Evolutionary conservation across 2,888 invertebrate genomes (phyloP), one percentile per base, ranked within the genome.

Genomic region (Conops quadrifasciatus): DNA sequence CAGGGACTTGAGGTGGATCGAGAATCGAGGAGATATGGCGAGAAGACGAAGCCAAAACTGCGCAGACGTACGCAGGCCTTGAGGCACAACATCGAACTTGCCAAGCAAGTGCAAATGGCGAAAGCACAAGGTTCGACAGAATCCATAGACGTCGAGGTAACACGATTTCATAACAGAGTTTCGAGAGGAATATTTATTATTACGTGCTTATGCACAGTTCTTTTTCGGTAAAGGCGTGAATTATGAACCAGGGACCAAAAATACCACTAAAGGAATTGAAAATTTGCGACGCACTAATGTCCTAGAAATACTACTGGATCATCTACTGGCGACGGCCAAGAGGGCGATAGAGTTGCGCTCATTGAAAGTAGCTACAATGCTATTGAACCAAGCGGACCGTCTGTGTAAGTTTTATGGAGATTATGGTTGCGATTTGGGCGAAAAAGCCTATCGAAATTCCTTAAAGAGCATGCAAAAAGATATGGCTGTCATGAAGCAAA

Each of bases 271-370:
- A 30, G 82, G 82, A 43, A 75, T 92, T 82, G 90, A 91, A 70
- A 80, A 88, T 2, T 87, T 89, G 72, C 88, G 92, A 65, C 87
- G 90, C 62, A 87, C 89, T n/a, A 84, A 89, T 69, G 87, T 94
- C 1, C 83, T 94, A 0, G 90, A 91, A 79, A 90, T 92, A 78
- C 92, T 94, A 77, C 89, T 93, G 64, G 87, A 89, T 21, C 92
- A 93, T 78, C 91, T 93, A 77, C 88, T 93, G 47, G 88, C 89
- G 67, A 92, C 94, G 88, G 90, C 92, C 0, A 88, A 89, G 67
- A 88, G 88, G 64, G 90, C 91, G 74, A 88, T 89, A 19, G 88
- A 88, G 73, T 90, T 91, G 73, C 88, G 89, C 15, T 89, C 91
- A 0, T 85, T 88, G 24, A 86, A 88, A 71, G 90, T 92, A 79